A percentile compares a stretch with the other conserved stretches of the same genome.
Conservation (phyloP, 1,140 invertebrate species). For the Drosophila ohnishii region DNA sequence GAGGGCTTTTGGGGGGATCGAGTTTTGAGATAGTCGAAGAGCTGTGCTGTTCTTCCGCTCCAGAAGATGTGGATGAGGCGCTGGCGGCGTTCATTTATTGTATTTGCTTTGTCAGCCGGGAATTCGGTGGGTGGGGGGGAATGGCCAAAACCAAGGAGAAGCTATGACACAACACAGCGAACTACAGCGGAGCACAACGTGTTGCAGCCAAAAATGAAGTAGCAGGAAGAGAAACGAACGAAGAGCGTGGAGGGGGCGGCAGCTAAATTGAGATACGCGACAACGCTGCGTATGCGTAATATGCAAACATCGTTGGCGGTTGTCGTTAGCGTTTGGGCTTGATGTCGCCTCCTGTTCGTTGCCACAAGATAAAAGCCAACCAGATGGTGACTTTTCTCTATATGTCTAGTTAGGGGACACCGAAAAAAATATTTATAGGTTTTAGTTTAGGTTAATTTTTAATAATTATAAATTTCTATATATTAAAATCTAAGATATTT, state of each 20-base stretch:
- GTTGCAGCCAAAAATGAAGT: conserved; percentile 27
- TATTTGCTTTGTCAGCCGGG: conserved; percentile 45
- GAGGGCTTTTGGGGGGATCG: neutral
- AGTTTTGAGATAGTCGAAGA: conserved; percentile 15
- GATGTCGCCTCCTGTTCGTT: conserved; percentile 23
- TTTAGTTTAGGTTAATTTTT: neutral
- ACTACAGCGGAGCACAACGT: conserved; percentile 4
- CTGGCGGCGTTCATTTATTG: conserved; percentile 46
- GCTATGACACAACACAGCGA: conserved; percentile 14
- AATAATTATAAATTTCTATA: neutral
- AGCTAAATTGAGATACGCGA: conserved; percentile 54
- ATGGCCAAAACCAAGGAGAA: conserved; percentile 6
- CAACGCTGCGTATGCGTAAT: conserved; percentile 72
- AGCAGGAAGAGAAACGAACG: conserved; percentile 17
- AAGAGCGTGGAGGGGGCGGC: neutral
- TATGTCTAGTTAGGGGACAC: conserved; percentile 22
- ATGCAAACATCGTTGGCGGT: conserved; percentile 42
- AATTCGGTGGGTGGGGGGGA: conserved; percentile 4
- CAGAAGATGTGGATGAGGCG: conserved; percentile 21
- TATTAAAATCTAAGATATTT: neutral
- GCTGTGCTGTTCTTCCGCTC: conserved; percentile 24
- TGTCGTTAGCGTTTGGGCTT: conserved; percentile 36
- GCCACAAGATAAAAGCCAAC: conserved; percentile 39
- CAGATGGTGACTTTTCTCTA: conserved; percentile 31
- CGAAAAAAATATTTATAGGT: neutral